Conservation (phyloP, 2,113 vertebrate species). For the Otus sunia region DNA sequence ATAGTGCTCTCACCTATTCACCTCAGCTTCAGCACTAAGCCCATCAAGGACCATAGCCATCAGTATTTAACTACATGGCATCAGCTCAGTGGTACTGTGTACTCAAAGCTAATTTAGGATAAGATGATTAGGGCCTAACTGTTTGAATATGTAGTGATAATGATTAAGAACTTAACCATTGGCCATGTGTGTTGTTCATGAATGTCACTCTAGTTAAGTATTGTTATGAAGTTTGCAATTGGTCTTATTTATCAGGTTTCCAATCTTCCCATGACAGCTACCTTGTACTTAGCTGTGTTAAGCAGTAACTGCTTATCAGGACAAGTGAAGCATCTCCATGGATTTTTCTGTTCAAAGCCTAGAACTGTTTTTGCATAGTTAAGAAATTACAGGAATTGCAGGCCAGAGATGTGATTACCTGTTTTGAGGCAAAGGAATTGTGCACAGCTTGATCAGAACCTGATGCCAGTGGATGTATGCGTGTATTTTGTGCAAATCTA, state of each 20-base stretch:
- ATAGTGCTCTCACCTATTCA: neutral
- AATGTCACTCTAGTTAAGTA: neutral
- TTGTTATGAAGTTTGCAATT: neutral
- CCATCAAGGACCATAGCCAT: neutral
- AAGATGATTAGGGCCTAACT: neutral
- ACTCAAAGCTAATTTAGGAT: neutral
- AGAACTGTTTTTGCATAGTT: neutral
- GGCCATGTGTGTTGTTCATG: neutral
- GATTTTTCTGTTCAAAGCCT: neutral
- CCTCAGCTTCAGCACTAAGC: neutral
- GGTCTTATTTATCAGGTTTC: neutral
- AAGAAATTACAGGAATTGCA: neutral
- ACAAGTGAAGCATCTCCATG: neutral
- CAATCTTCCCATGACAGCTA: neutral
- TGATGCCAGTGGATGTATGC: rapidly evolving
- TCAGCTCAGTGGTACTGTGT: neutral
- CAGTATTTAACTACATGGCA: neutral
- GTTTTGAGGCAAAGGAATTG: neutral
- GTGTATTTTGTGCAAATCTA: neutral
- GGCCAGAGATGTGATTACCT: neutral
- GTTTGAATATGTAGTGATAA: constrained; percentile 1
- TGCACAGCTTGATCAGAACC: neutral
- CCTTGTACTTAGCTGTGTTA: neutral
- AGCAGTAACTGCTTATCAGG: neutral
- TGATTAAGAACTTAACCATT: neutral